These are phyloP conservation scores for Porites lobata DNA, from an alignment of 92 coral and sea anemone species.

Conservation along the genomic window DNA sequence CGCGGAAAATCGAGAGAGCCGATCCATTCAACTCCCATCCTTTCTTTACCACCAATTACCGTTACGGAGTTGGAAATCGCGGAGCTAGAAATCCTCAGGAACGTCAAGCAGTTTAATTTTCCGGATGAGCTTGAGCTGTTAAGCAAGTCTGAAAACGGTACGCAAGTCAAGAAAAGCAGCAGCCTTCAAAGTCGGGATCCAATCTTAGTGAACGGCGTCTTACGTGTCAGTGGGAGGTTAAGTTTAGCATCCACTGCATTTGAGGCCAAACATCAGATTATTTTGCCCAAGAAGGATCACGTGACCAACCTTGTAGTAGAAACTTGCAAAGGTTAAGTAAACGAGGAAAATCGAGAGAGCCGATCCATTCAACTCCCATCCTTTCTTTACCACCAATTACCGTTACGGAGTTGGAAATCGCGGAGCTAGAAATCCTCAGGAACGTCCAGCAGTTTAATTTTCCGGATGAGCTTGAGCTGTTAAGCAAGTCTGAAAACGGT, in stretches of 20 bases:
- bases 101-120: slow-evolving; percentile 33
- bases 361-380: neutral
- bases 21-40: neutral
- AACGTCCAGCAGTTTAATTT: slow-evolving; percentile 34
- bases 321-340: neutral
- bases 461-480: slow-evolving; percentile 22
- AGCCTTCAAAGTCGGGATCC: slow-evolving; percentile 35
- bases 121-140: slow-evolving; percentile 19
- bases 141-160: neutral
- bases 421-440: slow-evolving; percentile 27
- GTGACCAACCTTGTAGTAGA: slow-evolving; percentile 26
- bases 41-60: neutral
- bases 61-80: slow-evolving; percentile 33
- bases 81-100: slow-evolving; percentile 24
- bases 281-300: slow-evolving; percentile 52
- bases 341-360: neutral
- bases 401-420: slow-evolving; percentile 27
- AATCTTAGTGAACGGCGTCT: slow-evolving; percentile 9
- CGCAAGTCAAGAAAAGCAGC: slow-evolving; percentile 34
- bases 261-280: slow-evolving; percentile 43
- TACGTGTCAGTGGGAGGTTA: slow-evolving; percentile 59
- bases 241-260: slow-evolving; percentile 10
- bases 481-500: neutral
- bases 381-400: neutral
- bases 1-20: neutral